Conservation (phyloP, 2,113 vertebrate genomes). For the Corythornis cristatus region DNA sequence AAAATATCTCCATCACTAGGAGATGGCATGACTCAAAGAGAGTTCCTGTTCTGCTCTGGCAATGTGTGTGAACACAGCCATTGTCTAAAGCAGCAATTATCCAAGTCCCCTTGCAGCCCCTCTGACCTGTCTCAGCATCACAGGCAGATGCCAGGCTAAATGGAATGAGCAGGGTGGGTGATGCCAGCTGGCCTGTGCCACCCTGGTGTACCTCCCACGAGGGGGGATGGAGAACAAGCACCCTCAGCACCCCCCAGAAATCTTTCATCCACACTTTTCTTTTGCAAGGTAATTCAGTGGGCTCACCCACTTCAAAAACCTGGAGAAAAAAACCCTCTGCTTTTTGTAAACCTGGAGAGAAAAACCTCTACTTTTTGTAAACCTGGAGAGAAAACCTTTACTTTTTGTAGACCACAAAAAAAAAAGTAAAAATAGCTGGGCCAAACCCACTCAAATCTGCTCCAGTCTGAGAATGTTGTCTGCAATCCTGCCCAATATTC, state of each 20-base stretch:
- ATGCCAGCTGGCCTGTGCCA: neutral
- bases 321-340: neutral
- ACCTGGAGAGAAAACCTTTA: neutral
- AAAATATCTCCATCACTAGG: neutral
- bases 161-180: neutral
- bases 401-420: neutral
- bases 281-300: neutral
- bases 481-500: neutral
- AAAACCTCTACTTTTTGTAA: too few species aligned
- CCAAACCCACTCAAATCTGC: neutral
- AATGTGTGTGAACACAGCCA: neutral
- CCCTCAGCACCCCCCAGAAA: neutral
- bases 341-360: neutral
- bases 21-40: neutral
- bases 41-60: neutral
- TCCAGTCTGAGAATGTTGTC: neutral
- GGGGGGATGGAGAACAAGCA: neutral
- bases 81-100: neutral
- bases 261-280: neutral
- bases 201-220: neutral
- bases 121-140: neutral
- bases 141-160: neutral
- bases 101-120: neutral
- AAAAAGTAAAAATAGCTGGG: neutral
- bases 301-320: neutral